phyloP scores from a whole-genome alignment of 1,140 invertebrate species.

The Varroa destructor region DNA sequence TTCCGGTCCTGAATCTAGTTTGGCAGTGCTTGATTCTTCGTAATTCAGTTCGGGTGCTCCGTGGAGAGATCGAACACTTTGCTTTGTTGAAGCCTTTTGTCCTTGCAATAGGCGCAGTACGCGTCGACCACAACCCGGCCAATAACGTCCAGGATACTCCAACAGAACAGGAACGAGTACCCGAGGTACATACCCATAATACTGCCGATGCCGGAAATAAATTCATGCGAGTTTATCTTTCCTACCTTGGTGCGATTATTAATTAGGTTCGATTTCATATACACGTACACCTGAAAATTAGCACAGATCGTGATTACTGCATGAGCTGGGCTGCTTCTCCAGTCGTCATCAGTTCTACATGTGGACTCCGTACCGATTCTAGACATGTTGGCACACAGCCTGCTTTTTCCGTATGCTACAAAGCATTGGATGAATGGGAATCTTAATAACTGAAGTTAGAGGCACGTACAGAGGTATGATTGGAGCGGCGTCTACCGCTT shows the following conservation, averaged over 20 bases:
- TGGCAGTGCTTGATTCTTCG: not conserved
- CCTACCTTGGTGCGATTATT: slow-evolving; percentile 19
- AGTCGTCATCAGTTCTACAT: too few species aligned
- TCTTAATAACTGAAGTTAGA: too few species aligned
- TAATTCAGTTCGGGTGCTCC: not conserved
- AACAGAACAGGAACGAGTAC: slow-evolving; percentile 19
- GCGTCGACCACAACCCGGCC: not conserved
- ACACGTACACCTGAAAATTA: slow-evolving; percentile 12
- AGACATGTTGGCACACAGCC: too few species aligned
- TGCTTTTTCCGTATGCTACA: too few species aligned
- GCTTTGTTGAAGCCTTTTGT: not conserved
- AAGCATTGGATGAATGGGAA: too few species aligned
- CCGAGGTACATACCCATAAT: slow-evolving; percentile 25
- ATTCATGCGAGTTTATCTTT: slow-evolving; percentile 3
- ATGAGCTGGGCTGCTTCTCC: too few species aligned
- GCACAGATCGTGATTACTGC: too few species aligned
- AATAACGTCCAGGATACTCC: slow-evolving; percentile 22
- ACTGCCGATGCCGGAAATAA: slow-evolving; percentile 16
- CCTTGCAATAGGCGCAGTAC: not conserved
- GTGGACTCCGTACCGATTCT: too few species aligned
- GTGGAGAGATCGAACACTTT: not conserved
- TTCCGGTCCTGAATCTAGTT: not conserved
- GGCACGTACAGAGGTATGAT: too few species aligned
- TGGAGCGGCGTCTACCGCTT: too few species aligned
- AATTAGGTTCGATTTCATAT: slow-evolving; percentile 21